phyloP scores from a whole-genome alignment of 2,888 invertebrate species.

The Onchidella celtica region DNA sequence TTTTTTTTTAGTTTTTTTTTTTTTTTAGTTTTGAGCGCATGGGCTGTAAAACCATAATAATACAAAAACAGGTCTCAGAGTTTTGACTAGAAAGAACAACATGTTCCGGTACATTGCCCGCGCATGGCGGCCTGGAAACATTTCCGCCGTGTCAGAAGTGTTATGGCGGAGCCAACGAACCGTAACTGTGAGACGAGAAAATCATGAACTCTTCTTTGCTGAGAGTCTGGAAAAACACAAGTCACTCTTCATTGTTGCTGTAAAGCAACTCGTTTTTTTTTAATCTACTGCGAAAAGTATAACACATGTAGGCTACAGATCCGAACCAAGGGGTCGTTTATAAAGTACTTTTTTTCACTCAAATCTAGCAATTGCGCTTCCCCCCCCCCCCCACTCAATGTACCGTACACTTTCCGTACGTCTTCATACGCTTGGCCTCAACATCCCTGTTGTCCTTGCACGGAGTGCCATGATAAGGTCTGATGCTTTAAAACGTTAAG shows the following conservation, averaged over 20 bases:
- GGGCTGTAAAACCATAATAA: constrained; percentile 14
- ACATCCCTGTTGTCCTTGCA: too few species aligned
- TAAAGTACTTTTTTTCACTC: too few species aligned
- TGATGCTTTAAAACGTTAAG: too few species aligned
- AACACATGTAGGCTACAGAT: too few species aligned
- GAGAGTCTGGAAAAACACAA: background rate
- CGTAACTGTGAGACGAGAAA: constrained; percentile 17
- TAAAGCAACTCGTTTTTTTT: too few species aligned
- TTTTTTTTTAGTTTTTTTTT: background rate
- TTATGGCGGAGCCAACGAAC: constrained; percentile 10
- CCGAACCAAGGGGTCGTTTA: too few species aligned
- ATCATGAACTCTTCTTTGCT: constrained; percentile 7
- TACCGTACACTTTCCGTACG: too few species aligned
- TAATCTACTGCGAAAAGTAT: too few species aligned
- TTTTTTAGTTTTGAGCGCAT: background rate
- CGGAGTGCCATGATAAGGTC: too few species aligned
- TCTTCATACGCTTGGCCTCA: too few species aligned
- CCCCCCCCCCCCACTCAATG: too few species aligned
- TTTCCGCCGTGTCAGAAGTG: constrained; percentile 19
- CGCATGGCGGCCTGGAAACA: constrained; percentile 14
- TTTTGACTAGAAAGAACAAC: constrained; percentile 17
- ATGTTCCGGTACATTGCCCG: constrained; percentile 34
- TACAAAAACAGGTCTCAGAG: background rate
- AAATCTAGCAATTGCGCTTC: too few species aligned
- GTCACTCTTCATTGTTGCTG: background rate